Base-by-base conservation (phyloP, 2,888 invertebrate genomes). In the Hyles lineata region DNA sequence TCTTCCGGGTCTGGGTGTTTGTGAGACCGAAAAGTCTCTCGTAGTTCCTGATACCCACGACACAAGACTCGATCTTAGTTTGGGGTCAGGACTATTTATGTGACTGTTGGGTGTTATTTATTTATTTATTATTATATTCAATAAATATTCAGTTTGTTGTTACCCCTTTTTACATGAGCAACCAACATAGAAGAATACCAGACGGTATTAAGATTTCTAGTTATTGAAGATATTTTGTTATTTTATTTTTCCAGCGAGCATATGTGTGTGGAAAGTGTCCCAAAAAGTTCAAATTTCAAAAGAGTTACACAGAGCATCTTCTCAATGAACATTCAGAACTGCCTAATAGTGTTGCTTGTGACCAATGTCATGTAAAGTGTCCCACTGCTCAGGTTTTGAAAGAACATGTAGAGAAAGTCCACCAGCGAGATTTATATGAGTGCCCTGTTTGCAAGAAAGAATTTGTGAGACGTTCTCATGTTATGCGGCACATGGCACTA, bases 391-490 rank as follows among this genome's bases (percentile, higher is more conserved):
- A 95, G 21, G 92, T 95, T 4, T 89, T 98, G 50, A 91, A 95
- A 32, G 93, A 96, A 61, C 98, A 98, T 85, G 95, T 96, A 80
- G 95, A 95, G 75, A 96, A 96, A 58, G 96, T 96, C 80, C 97
- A 96, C 69, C 84, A 90, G 3, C 82, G 90, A 72, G 81, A 80
- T 19, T 80, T 86, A 60, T 96, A 95, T 82, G 94, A 95, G 35
- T 98, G 98, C 87, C 94, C 95, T 52, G 93, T 95, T 73, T 98
- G 98, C 83, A 95, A 95, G 43, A 96, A 96, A 80, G 96, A 96
- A 76, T 98, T 98, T 88, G 97, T 96, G 1, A 93, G 98, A 73
- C 96, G 96, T 75, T 97, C 97, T 80, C 97, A 98, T 89, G 95
- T 98, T 61, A 92, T 96, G 76, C 92, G 97, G 23, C 97, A 97